Percentiles rank a stretch among this genome's conserved stretches.
Conservation (phyloP, 2,888 invertebrate species). For the Scelioninae gen. 2 region DNA sequence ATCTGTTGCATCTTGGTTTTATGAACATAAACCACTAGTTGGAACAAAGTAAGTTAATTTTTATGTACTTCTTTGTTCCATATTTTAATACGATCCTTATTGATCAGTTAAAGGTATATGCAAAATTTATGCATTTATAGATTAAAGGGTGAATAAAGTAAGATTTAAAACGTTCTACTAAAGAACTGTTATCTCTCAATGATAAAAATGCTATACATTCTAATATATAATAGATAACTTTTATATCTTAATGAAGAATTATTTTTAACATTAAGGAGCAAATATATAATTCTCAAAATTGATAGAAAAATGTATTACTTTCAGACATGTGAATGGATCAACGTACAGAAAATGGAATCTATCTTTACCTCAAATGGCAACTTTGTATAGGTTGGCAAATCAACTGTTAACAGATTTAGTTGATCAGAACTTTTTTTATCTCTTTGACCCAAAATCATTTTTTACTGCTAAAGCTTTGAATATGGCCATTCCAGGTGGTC, state of each 20-base stretch:
- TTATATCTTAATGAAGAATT: neutral
- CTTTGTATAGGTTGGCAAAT: slow-evolving; percentile 97
- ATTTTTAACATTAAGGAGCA: neutral
- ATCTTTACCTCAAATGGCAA: slow-evolving; percentile 97
- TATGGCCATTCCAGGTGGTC: slow-evolving; percentile 99
- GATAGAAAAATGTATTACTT: slow-evolving; percentile 57
- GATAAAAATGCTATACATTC: too few species aligned
- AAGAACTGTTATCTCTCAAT: too few species aligned
- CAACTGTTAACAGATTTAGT: slow-evolving; percentile 98
- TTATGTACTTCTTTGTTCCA: neutral
- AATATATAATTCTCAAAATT: too few species aligned
- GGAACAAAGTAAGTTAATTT: slow-evolving; percentile 82
- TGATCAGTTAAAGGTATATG: too few species aligned
- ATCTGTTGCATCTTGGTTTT: slow-evolving; percentile 96
- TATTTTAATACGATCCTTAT: too few species aligned
- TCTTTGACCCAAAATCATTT: slow-evolving; percentile 99
- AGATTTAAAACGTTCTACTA: too few species aligned
- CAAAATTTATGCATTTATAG: too few species aligned
- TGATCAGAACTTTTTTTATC: slow-evolving; percentile 98
- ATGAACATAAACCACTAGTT: slow-evolving; percentile 96
- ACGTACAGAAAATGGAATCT: slow-evolving; percentile 98
- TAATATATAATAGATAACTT: too few species aligned
- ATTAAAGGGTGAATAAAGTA: too few species aligned
- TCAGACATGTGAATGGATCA: slow-evolving; percentile 92
- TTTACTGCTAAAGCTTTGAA: slow-evolving; percentile 99